Evolutionary conservation across 64 coral and sea anemone genomes (phyloP), one percentile per base, ranked within the genome.

Genomic region (Montipora efflorescens): DNA sequence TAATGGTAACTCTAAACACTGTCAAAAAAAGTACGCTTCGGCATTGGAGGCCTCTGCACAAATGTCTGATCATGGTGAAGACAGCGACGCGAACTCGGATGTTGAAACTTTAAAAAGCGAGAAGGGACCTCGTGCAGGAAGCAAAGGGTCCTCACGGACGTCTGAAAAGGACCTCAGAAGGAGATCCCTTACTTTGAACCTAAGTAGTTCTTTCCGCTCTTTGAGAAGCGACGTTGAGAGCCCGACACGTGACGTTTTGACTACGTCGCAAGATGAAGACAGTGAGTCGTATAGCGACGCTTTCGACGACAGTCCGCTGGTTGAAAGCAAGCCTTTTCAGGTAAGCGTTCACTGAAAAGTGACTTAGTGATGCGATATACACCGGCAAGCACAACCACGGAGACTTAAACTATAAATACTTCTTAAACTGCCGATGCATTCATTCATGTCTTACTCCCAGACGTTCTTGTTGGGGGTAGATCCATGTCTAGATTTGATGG

Each of bases 91-190:
- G 2, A 71, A 47, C 67, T 86, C 82, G 3, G 82, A 86, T 86
- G 19, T 50, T 16, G 82, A 86, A 19, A 86, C 82, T n/a, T 25
- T 59, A 20, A 86, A 86, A 86, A 46, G 71, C 44, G 82, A 86
- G 19, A 86, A 72, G 47, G 82, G 82, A 72, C 16, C 44, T 72
- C 82, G 82, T 14, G 45, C 45, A 51, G 46, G 44, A 4, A 12
- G 43, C 13, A 86, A 86, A 72, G 23, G 77, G 14, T 69, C 92
- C 16, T 88, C 68, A 45, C 90, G 89, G 67, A 90, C 86, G 59
- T 95, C 96, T 53, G 96, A 98, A 76, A 90, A 92, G 7, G 96
- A 95, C 83, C 87, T 98, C 44, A 89, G 96, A 64, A 98, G 91
- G 74, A 98, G 83, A 55, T 98, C 96, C n/a, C 78, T 98, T 78